Evolutionary conservation across 2,888 invertebrate genomes (phyloP).

Genomic region (Tenthredo scrophulariae): DNA sequence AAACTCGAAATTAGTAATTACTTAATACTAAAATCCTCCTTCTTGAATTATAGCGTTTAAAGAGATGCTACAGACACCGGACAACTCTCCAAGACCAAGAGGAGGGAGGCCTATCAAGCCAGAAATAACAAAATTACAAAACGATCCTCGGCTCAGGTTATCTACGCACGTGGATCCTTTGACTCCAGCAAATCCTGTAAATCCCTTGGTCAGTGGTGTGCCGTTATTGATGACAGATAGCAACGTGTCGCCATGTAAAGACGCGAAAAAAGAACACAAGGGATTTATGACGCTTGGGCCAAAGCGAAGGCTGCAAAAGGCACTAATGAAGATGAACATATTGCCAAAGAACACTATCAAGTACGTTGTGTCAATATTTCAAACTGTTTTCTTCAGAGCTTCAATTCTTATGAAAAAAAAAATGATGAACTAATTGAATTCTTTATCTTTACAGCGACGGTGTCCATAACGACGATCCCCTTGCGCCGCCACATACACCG

Average conservation of each 20-base stretch:
- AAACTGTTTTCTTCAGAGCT: slow-evolving; percentile 31
- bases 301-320: slow-evolving; percentile 90
- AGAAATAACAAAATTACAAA: slow-evolving; percentile 78
- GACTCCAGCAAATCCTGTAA: slow-evolving; percentile 68
- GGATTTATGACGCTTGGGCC: slow-evolving; percentile 95
- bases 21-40: neutral
- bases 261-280: slow-evolving; percentile 82
- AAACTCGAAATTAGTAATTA: neutral
- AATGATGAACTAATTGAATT: neutral
- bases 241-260: slow-evolving; percentile 77
- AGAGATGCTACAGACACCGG: slow-evolving; percentile 88
- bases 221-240: slow-evolving; percentile 73
- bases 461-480: slow-evolving; percentile 84
- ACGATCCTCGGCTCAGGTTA: slow-evolving; percentile 86
- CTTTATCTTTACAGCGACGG: slow-evolving; percentile 79
- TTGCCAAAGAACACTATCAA: slow-evolving; percentile 90
- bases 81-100: slow-evolving; percentile 89
- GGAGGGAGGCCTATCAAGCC: slow-evolving; percentile 80
- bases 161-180: slow-evolving; percentile 88
- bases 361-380: slow-evolving; percentile 66
- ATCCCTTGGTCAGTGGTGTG: slow-evolving; percentile 72
- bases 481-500: slow-evolving; percentile 77
- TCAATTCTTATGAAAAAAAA: too few species aligned
- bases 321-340: slow-evolving; percentile 93
- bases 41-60: slow-evolving; percentile 79